Evolutionary conservation across 2,797 vertebrate species (phyloP), one percentile per base, ranked within the genome.

Genomic region (Rhincodon typus): DNA sequence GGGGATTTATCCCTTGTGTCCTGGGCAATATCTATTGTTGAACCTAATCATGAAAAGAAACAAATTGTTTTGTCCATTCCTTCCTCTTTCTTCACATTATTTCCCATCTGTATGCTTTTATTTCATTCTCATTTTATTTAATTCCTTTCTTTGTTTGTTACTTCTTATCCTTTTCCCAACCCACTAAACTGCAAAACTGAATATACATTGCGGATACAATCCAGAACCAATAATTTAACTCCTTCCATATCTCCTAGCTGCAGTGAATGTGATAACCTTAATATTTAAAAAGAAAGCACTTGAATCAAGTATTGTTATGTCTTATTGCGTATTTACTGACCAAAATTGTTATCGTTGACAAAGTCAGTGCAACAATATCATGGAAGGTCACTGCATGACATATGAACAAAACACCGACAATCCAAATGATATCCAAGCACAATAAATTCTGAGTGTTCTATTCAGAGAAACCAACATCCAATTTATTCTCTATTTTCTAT

Each of bases 401-500:
- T 17, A 25, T 50, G 94, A 46, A 50, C 42, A 74, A 94, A 94
- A 27, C 27, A 94, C 15, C 69, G 17, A 34, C 94, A 94, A 72
- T 53, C 94, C 94, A 53, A 94, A 27, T 74, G 42, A 94, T 53
- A 94, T 53, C 69, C 53, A 34, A 21, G 70, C 27, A 77, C 94
- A 50, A 74, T 50, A 74, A 77, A 95, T 27, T n/a, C 94, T 21
- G 94, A 53, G 70, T 53, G 94, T 95, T 95, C 53, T 46, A 95
- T 53, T 77, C 46, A 46, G 94, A 34, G 94, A 77, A 74, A 74
- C 94, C 74, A 46, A 77, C 94, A 77, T 95, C 30, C 38, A 74
- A 94, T 94, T 74, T 94, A 94, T 94, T 94, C 74, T 94, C 94
- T 70, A 94, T 74, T 74, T 94, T 27, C 70, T 94, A 94, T 94